Evolutionary conservation across 2,888 invertebrate genomes (phyloP), one percentile per base, ranked within the genome.

Genomic region (Pseudoips prasinana): DNA sequence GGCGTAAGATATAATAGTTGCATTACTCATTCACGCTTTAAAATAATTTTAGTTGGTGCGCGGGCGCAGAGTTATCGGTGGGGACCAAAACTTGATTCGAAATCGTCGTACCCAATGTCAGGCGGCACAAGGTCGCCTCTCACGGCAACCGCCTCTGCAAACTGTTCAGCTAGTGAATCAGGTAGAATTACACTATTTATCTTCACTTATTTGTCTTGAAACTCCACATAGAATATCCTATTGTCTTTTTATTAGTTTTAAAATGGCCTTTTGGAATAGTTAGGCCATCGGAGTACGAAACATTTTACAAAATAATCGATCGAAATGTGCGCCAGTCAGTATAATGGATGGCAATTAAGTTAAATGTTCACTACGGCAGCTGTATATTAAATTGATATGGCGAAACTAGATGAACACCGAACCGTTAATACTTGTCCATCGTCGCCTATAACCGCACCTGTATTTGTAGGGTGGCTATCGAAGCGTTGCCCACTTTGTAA

Each of bases 101-200:
- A 82, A 80, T 79, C 74, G 59, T 55, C 58, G 60, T 2, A 7
- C 59, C 70, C 86, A 84, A 85, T 86, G 85, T 82, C 80, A 83
- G 69, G 67, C 64, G 41, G 40, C 42, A 55, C 82, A 83, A 84
- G 83, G 85, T 77, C 76, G 64, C 81, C 79, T 71, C 76, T 84
- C 78, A 75, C 78, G 65, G 67, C 65, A 64, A 64, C 65, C 73
- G 67, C 76, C 73, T 72, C 68, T 60, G 67, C 67, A 60, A 61
- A 64, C 46, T 44, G 41, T 61, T 51, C 49, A 45, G 47, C 2
- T 2, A 20, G 2, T 5, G 20, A 7, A n/a, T 5, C 7, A 2
- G 7, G 7, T 7, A 19, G 8, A 7, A 7, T 27, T 27, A 54
- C 36, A 39, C 49, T 60, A 61, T 52, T 59, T 57, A 53, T 56